Percentiles rank a stretch among this genome's conserved stretches.
Evolutionary conservation across 2,113 vertebrate genomes (phyloP).

Genomic region (Archocentrus centrarchus): DNA sequence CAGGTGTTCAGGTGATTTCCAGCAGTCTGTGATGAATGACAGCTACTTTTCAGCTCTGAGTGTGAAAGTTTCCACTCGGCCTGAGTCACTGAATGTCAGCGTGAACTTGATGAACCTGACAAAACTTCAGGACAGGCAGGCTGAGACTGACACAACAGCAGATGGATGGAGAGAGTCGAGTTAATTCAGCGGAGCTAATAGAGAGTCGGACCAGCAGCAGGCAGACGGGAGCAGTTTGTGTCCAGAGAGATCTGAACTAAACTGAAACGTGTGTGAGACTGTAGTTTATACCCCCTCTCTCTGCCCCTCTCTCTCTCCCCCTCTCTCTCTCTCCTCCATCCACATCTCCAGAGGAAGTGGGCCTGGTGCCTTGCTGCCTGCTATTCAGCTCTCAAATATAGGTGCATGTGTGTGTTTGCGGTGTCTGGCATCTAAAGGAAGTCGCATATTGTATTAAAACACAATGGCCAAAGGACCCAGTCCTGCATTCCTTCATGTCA

Average conservation of each 20-base stretch:
- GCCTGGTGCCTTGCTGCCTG: conserved; percentile 67
- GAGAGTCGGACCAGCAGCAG: conserved; percentile 6
- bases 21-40: background rate
- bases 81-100: background rate
- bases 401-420: conserved; percentile 71
- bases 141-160: background rate
- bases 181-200: background rate
- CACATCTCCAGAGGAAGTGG: conserved; percentile 69
- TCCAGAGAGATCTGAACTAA: conserved; percentile 51
- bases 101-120: background rate
- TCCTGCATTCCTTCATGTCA: conserved; percentile 50
- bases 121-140: background rate
- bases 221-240: conserved; percentile 24
- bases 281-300: conserved; percentile 29
- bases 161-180: background rate
- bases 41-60: background rate
- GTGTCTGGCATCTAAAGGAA: conserved; percentile 86
- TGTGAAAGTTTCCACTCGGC: background rate
- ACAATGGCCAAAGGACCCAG: conserved; percentile 83
- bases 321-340: conserved; percentile 21
- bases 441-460: conserved; percentile 93
- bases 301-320: background rate
- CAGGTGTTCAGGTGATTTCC: background rate
- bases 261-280: conserved; percentile 25
- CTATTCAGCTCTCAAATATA: conserved; percentile 48